Evolutionary conservation across 1,140 invertebrate species (phyloP), one percentile per base, ranked within the genome.

Genomic region (Drosophila sturtevanti): DNA sequence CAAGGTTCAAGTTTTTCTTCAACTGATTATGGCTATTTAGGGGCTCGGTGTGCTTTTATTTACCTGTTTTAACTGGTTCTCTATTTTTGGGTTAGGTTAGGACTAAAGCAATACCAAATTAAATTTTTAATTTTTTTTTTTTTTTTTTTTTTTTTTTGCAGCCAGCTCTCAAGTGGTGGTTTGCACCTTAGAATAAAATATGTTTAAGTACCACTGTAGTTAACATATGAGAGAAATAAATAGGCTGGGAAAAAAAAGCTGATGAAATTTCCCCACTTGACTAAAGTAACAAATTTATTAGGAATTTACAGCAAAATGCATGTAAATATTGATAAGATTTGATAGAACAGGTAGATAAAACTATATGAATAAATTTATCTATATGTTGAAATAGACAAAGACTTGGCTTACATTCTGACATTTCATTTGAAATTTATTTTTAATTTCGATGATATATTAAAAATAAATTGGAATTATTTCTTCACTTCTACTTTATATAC

Each of bases 61-160:
- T 11, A 10, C 27, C 12, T 14, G 41, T 24, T 37, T 56, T 5
- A 41, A 12, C 41, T 48, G 18, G 41, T 21, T 14, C 61, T 21
- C 37, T 58, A 31, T 44, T 65, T 56, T 73, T 72, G 71, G 24
- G 69, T 73, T 72, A 65, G 61, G 69, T 59, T 63, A 72, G 70
- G 70, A 72, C 70, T 54, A 48, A 37, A 72, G 61, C 60, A 60
- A 72, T 63, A 72, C 27, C 14, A 72, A 68, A 48, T 48, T 48
- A 48, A 48, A 21, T 48, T 44, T 41, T 41, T 14, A 1, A 14
- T 41, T 7, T 44, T 48, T 21, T n/a, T 48, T 48, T 44, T n/a
- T n/a, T 10, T 16, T 44, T 18, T 21, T 48, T 48, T 44, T 18
- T 16, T 10, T 44, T 44, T 18, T 48, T 48, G 10, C n/a, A 10